Evolutionary conservation across 2,113 vertebrate species (phyloP).

Genomic region (Terrapene triunguis): DNA sequence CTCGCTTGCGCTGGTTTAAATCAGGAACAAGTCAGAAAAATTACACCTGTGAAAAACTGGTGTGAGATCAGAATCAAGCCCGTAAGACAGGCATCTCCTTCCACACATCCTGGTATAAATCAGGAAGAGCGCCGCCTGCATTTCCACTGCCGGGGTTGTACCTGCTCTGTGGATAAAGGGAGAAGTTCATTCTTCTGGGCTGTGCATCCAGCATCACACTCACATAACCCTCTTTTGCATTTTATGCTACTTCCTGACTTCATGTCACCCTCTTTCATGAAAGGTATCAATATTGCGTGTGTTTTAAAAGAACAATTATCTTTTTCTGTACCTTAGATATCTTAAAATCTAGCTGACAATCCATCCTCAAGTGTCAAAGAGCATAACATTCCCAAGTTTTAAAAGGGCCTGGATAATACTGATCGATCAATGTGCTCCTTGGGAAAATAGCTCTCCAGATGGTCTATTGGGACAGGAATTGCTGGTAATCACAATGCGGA

Average conservation of each 20-base stretch:
- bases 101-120: not conserved
- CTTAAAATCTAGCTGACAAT: constrained; percentile 70
- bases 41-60: not conserved
- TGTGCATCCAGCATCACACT: not conserved
- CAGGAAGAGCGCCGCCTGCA: not conserved
- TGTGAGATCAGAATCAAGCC: not conserved
- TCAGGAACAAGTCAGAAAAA: not conserved
- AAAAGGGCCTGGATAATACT: constrained; percentile 67
- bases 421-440: constrained; percentile 76
- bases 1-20: not conserved
- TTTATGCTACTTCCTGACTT: constrained; percentile 15
- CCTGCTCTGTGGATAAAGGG: not conserved
- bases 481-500: constrained; percentile 78
- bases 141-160: not conserved
- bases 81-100: not conserved
- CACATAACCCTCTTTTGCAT: not conserved
- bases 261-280: not conserved
- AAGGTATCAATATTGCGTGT: not conserved
- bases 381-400: constrained; percentile 76
- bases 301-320: constrained; percentile 43
- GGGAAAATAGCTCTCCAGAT: constrained; percentile 87
- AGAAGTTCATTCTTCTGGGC: fast-evolving
- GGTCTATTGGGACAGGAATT: constrained; percentile 79
- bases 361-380: constrained; percentile 71
- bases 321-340: constrained; percentile 50